Conservation (phyloP, 2,888 invertebrate species). For the Leptopilina drosophilae region DNA sequence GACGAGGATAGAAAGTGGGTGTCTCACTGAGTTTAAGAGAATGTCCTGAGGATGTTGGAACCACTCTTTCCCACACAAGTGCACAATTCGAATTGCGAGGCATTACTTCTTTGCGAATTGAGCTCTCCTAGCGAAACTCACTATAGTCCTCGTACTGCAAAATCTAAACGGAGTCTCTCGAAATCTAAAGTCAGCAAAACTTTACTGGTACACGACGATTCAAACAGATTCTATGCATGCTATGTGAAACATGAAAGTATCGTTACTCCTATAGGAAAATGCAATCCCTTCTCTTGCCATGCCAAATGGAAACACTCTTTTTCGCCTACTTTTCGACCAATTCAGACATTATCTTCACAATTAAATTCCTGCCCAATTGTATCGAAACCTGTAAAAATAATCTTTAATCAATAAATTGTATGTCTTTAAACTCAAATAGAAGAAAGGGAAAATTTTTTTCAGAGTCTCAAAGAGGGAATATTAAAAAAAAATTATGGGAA, state of each 20-base stretch:
- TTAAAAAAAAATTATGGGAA: background rate
- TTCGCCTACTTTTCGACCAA: background rate
- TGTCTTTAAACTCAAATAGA: too few species aligned
- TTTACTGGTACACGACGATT: constrained; percentile 6
- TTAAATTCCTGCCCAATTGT: background rate
- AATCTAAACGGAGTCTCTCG: background rate
- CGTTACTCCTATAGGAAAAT: background rate
- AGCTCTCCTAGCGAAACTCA: constrained; percentile 4
- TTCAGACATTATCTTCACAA: background rate
- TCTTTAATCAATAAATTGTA: background rate
- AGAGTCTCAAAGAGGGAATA: too few species aligned
- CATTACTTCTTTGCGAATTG: background rate
- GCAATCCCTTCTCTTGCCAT: background rate
- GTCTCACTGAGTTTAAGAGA: background rate
- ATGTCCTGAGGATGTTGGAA: background rate
- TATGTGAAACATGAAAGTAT: constrained; percentile 8
- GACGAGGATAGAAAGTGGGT: background rate
- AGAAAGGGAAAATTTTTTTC: background rate
- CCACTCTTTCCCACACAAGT: constrained; percentile 17
- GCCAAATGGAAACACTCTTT: background rate
- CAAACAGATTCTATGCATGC: constrained; percentile 15
- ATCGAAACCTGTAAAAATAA: background rate
- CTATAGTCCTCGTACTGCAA: background rate
- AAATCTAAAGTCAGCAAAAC: constrained; percentile 4
- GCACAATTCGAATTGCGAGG: constrained; percentile 25